Evolutionary conservation across 2,888 invertebrate species (phyloP).

Genomic region (Ganaspis brasiliensis): DNA sequence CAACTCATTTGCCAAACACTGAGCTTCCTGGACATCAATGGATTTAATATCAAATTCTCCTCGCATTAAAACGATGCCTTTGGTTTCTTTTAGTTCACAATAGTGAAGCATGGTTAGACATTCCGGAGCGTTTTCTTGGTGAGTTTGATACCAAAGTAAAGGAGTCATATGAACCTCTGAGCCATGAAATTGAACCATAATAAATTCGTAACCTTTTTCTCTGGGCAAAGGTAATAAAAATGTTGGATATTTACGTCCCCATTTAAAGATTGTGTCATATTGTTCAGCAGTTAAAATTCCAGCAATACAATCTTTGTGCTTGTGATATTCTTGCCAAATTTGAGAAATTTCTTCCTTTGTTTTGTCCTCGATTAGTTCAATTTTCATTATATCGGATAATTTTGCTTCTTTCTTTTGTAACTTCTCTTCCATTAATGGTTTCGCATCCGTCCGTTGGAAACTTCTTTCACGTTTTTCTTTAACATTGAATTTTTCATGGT

Average conservation of each 20-base stretch:
- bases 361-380: conserved; percentile 88
- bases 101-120: conserved; percentile 91
- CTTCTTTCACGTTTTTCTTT: conserved; percentile 72
- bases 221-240: conserved; percentile 92
- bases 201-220: conserved; percentile 92
- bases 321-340: conserved; percentile 92
- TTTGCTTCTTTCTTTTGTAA: conserved; percentile 65
- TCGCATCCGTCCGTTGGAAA: conserved; percentile 69
- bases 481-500: conserved; percentile 54
- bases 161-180: conserved; percentile 92
- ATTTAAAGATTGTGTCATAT: conserved; percentile 83
- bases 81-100: conserved; percentile 86
- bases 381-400: conserved; percentile 88
- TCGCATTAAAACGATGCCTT: conserved; percentile 90
- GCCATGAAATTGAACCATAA: conserved; percentile 88
- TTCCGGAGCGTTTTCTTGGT: conserved; percentile 94
- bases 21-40: conserved; percentile 89
- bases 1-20: conserved; percentile 92
- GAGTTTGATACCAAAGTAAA: conserved; percentile 91
- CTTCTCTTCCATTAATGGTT: conserved; percentile 61
- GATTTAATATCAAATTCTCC: conserved; percentile 93
- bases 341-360: conserved; percentile 86
- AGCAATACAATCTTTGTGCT: conserved; percentile 88
- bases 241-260: conserved; percentile 84
- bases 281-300: conserved; percentile 86